Percentiles rank a stretch among this genome's conserved stretches.
Conservation (phyloP, 1,140 invertebrate genomes). For the Bombyx mori region ASM3026992v2 NC_085122.1:6622501-6623000, state of each 20-base stretch:
- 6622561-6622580: constrained; percentile 27
- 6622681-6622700: constrained; percentile 4
- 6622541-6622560: constrained; percentile 23
- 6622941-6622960: too few relatives aligned
- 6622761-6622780: constrained; percentile 11
- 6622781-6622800: constrained; percentile 34
- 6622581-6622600: constrained; percentile 25
- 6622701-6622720: constrained; percentile 1
- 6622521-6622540: background rate
- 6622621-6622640: constrained; percentile 22
- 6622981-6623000: too few relatives aligned
- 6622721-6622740: background rate
- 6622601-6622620: constrained; percentile 10
- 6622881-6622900: constrained; percentile 38
- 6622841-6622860: constrained; percentile 36
- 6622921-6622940: too few relatives aligned
- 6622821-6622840: constrained; percentile 17
- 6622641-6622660: constrained; percentile 13
- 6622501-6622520: too few relatives aligned
- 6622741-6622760: constrained; percentile 7
- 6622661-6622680: too few relatives aligned
- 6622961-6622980: too few relatives aligned
- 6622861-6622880: constrained; percentile 32
- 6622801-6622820: constrained; percentile 26
- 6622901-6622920: constrained; percentile 16